Evolutionary conservation across 2,888 invertebrate species (phyloP), one percentile per base, ranked within the genome.

Genomic region (Nomada ferruginata): DNA sequence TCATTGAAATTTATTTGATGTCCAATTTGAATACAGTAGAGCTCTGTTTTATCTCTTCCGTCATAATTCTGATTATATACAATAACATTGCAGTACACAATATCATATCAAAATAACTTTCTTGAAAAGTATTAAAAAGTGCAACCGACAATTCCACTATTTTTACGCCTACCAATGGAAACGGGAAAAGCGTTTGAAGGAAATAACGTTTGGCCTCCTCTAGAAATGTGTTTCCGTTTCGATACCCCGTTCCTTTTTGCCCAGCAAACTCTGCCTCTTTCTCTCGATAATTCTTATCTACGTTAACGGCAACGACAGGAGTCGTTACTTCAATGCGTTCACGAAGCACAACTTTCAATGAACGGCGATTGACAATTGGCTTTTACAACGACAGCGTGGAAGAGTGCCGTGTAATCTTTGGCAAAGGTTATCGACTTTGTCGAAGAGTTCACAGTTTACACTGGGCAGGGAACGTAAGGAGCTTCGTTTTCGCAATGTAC

Each of bases 231-330:
- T 15, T 36, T 11, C 23, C 23, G 42, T 23, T 59, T 59, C 59
- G 47, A 70, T 59, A 59, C n/a, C 47, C 47, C 26, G 53, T 44
- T 42, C 11, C 59, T 36, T 36, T 59, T 66, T 23, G 29, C 50
- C 9, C 50, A 47, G 29, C 23, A 42, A 50, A n/a, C 18, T 23
- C 47, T 44, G 44, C 42, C 23, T 20, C 42, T 26, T 36, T 59
- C 50, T 42, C 26, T 64, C 66, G 75, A 79, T 69, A 64, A 59
- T 75, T 75, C 69, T 79, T 75, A 79, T 79, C 79, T 69, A 36
- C 29, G 44, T 70, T 63, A 63, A 63, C 52, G 75, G n/a, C 64
- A 79, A 79, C 69, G 79, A 69, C 64, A 23, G 15, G n/a, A 47
- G 59, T 69, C 69, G 63, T 69, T 69, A 79, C 64, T 52, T 20